phyloP scores from a whole-genome alignment of 2,113 vertebrate genomes.

The Puffinus mauretanicus region DNA sequence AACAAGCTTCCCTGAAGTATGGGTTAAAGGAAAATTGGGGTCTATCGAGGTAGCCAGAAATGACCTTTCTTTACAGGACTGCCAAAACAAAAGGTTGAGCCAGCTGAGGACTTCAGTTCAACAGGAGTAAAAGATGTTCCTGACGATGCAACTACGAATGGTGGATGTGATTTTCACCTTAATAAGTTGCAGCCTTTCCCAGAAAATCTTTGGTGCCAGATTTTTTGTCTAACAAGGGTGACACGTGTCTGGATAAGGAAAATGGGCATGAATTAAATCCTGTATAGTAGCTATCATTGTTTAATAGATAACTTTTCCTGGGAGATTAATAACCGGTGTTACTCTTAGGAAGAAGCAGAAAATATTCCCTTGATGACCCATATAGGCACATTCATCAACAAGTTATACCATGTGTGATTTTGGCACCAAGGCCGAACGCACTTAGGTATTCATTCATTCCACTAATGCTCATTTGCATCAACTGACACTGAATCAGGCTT shows the following conservation, averaged over 20 bases:
- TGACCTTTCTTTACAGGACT: neutral
- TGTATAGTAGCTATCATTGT: neutral
- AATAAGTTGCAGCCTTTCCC: neutral
- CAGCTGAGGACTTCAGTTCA: neutral
- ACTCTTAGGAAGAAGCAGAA: neutral
- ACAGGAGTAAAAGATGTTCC: neutral
- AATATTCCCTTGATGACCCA: neutral
- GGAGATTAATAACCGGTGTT: neutral
- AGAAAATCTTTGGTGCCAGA: neutral
- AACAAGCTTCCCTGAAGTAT: neutral
- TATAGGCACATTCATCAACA: neutral
- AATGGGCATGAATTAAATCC: neutral
- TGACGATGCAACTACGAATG: fast-evolving
- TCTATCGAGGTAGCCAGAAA: neutral
- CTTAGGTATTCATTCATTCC: neutral
- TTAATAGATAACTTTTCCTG: neutral
- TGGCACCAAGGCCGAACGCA: neutral
- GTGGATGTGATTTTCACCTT: neutral
- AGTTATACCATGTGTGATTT: neutral
- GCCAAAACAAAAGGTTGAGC: neutral
- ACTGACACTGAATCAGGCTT: neutral
- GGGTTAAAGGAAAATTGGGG: neutral
- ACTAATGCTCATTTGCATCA: neutral
- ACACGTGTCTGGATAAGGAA: neutral
- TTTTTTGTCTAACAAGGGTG: neutral